A percentile compares a stretch with the other conserved stretches of the same genome.
phyloP scores from a whole-genome alignment of 2,113 vertebrate genomes.

The Oryzias melastigma region DNA sequence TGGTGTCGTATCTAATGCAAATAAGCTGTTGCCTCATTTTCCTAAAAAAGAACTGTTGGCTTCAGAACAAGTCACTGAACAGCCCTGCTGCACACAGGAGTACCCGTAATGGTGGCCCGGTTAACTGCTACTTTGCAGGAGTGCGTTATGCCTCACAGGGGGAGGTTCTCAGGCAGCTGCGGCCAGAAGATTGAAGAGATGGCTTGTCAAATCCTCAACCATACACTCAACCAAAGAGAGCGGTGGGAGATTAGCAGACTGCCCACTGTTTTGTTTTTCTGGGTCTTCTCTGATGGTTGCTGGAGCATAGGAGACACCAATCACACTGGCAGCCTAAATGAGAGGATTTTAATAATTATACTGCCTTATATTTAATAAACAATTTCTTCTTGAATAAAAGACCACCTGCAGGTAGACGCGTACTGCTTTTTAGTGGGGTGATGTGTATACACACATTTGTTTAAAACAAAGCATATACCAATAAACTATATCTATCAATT shows the following conservation, averaged over 20 bases:
- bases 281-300: slow-evolving; percentile 12
- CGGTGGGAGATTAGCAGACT: slow-evolving; percentile 48
- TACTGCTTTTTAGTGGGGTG: too few relatives aligned
- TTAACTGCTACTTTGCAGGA: slow-evolving; percentile 33
- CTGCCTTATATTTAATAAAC: neutral
- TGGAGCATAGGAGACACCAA: slow-evolving; percentile 29
- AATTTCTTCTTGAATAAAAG: neutral
- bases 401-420: too few relatives aligned
- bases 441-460: too few relatives aligned
- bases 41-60: neutral
- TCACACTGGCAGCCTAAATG: slow-evolving; percentile 27
- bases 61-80: slow-evolving; percentile 20
- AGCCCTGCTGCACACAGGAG: slow-evolving; percentile 28
- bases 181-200: slow-evolving; percentile 45
- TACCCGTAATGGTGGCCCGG: slow-evolving; percentile 43
- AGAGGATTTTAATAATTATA: slow-evolving; percentile 19
- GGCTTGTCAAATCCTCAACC: slow-evolving; percentile 50
- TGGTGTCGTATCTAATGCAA: neutral
- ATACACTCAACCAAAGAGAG: slow-evolving; percentile 42
- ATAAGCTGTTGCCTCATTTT: slow-evolving; percentile 10
- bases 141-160: slow-evolving; percentile 38
- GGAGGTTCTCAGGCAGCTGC: slow-evolving; percentile 23
- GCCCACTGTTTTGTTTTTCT: slow-evolving; percentile 10
- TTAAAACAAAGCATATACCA: too few relatives aligned
- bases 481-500: too few relatives aligned